Base-by-base conservation (phyloP, 1,140 invertebrate species). In the Matsumurasca onukii region DNA sequence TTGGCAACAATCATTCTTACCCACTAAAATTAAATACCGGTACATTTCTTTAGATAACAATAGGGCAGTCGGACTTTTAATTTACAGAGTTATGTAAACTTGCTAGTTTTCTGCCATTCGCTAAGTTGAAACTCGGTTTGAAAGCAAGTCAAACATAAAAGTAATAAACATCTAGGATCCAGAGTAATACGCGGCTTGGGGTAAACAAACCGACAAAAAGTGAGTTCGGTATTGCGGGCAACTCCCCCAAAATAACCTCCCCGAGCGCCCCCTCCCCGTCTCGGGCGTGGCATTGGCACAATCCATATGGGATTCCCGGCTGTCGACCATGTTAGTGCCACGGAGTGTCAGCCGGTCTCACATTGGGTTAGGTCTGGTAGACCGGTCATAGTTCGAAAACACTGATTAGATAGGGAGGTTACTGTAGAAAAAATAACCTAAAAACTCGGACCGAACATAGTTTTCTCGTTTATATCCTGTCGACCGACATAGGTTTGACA, bases 241-340 rank as follows among this genome's bases (percentile, higher is more conserved):
- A 22, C 24, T 59, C 55, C 55, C 55, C 55, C 55, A 29, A 59
- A 59, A 59, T 27, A 59, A 59, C 55, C 15, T 59, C 55, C 55
- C 55, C 24, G 25, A 59, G 22, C 49, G 55, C 55, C 24, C 55
- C 55, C 55, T 27, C 30, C 25, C 5, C n/a, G n/a, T n/a, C 2
- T 5, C 55, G 55, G 55, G 55, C 55, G 55, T 59, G 55, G 55
- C 25, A 13, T 22, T 27, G 12, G 3, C 15, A 17, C 34, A 39
- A 59, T 59, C 55, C 55, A 59, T 59, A 59, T 59, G 55, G 55
- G 55, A 17, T 9, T 39, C 17, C 34, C 49, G 9, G 22, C 5
- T 52, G 49, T 20, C n/a, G 39, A 45, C 39, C 9, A 12, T 45
- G 39, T 45, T 9, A 45, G 39, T n/a, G n/a, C n/a, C n/a, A n/a